Conservation (phyloP, 2,113 vertebrate species). For the Marmota monax region DNA sequence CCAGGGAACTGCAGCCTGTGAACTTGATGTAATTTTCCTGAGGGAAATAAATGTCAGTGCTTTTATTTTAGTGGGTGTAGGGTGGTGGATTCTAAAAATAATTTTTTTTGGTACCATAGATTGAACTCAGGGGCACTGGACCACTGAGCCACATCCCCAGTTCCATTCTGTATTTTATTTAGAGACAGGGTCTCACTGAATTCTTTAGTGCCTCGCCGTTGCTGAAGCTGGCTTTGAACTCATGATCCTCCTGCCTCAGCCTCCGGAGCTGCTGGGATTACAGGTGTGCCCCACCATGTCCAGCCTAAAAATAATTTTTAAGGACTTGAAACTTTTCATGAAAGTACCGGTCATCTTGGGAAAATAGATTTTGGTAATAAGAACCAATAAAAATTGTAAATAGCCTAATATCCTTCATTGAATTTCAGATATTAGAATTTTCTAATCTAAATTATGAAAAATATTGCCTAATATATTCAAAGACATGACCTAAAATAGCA, state of each 20-base stretch:
- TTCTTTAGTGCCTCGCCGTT: no score
- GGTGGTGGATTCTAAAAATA: neutral
- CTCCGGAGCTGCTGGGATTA: no score
- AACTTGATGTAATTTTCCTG: neutral
- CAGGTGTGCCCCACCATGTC: no score
- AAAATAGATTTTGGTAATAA: neutral
- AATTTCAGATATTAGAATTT: neutral
- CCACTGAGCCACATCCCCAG: no score
- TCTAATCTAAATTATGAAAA: neutral
- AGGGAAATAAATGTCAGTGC: neutral
- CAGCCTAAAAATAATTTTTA: neutral
- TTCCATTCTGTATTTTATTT: no score
- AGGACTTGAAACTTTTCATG: neutral
- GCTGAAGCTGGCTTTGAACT: no score
- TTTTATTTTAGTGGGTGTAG: neutral
- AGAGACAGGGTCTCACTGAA: no score
- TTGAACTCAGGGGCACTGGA: no score
- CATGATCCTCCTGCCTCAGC: no score
- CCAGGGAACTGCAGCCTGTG: neutral
- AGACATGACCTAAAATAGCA: neutral
- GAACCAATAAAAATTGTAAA: neutral
- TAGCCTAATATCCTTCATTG: neutral
- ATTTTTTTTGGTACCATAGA: neutral
- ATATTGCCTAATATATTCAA: neutral
- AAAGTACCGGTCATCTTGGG: neutral